These are phyloP conservation scores for Pogonomyrmex californicus DNA, from an alignment of 1,140 invertebrate species.

Conservation along the genomic window DNA sequence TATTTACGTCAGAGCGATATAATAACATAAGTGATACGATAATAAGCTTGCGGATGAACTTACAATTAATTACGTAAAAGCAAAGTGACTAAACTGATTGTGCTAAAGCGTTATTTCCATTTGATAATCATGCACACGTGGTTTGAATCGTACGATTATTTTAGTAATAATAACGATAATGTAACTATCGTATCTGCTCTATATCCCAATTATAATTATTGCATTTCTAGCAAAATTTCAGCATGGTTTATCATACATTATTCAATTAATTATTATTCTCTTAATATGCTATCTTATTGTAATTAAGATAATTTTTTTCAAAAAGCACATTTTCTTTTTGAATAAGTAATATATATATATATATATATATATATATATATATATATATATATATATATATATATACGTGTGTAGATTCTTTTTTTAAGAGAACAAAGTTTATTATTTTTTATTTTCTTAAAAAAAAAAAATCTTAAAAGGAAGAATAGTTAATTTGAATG, in stretches of 20 bases:
- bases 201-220: conserved; percentile 2
- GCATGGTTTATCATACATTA: neutral
- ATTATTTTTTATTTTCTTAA: neutral
- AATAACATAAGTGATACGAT: conserved; percentile 20
- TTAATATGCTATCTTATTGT: neutral
- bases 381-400: too few species aligned
- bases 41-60: conserved; percentile 20
- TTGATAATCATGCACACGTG: conserved; percentile 2
- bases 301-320: neutral
- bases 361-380: too few species aligned
- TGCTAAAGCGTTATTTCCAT: conserved; percentile 17
- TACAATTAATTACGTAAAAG: conserved; percentile 40
- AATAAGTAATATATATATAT: neutral
- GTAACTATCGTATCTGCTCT: neutral
- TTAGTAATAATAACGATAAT: conserved; percentile 14
- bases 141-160: conserved; percentile 9
- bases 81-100: conserved; percentile 18
- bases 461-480: neutral
- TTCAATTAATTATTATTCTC: conserved; percentile 23
- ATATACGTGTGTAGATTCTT: too few species aligned
- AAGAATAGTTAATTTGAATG: neutral
- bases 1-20: neutral
- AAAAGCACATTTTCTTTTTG: neutral
- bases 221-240: conserved; percentile 4
- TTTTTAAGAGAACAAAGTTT: too few species aligned